Evolutionary conservation across 2,113 vertebrate genomes (phyloP).

Genomic region (Fukomys damarensis): DNA sequence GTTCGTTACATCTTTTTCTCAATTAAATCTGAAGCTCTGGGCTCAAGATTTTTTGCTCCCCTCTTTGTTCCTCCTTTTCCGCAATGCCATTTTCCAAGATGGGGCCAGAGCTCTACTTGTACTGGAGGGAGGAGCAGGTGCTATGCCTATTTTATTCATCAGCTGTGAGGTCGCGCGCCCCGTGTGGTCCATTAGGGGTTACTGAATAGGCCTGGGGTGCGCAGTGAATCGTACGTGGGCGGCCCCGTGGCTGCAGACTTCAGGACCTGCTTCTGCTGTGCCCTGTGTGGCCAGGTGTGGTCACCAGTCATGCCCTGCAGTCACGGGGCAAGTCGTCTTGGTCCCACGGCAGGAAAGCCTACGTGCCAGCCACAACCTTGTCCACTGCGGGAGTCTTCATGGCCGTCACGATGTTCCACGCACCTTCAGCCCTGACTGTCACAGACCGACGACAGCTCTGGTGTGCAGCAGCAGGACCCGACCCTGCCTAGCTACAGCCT

Average conservation of each 20-base stretch:
- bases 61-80: neutral
- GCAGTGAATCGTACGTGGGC: constrained; percentile 85
- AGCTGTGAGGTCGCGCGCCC: constrained; percentile 89
- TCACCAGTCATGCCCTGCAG: neutral
- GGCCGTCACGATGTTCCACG: too few species aligned
- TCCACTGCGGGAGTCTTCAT: too few species aligned
- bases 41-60: constrained; percentile 48
- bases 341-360: neutral
- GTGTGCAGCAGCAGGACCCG: neutral
- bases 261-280: neutral
- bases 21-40: neutral
- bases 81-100: neutral
- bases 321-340: neutral
- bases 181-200: constrained; percentile 86
- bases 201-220: constrained; percentile 87
- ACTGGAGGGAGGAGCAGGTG: constrained; percentile 88
- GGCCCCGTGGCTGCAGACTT: neutral
- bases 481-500: neutral
- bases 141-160: constrained; percentile 88
- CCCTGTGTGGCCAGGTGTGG: neutral
- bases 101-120: constrained; percentile 49
- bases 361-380: neutral
- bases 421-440: neutral
- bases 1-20: neutral
- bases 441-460: neutral